Base-by-base conservation (phyloP, 2,113 vertebrate species). In the Girardinichthys multiradiatus region DNA sequence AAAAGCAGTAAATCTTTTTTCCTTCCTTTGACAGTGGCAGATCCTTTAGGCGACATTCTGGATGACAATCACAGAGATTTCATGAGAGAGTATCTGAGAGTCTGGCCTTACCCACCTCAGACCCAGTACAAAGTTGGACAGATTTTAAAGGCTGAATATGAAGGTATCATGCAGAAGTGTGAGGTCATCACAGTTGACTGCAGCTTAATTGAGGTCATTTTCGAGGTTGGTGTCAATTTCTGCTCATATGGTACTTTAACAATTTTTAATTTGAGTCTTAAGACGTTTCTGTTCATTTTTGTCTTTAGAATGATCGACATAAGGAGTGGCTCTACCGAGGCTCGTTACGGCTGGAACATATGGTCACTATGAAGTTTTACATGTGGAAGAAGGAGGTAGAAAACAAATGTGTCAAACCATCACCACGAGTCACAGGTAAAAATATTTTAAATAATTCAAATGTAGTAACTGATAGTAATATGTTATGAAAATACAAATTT, bases 271-370 rank as follows among this genome's bases (percentile, higher is more conserved):
- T 67, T 29, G 28, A 1, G 57, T 26, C 62, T 21, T 33, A 26
- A 51, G 26, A 15, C 14, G n/a, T 82, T 35, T 71, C 5, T 80
- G 12, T 80, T 54, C 24, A 1, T 87, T 42, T 11, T 82, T 42
- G 19, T 65, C 21, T n/a, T 39, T 76, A 97, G 94, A 93, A 94
- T 21, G 94, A 96, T 82, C 91, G 95, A 27, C 94, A 94, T 1
- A 95, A 94, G 0, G 95, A 96, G 75, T 98, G 96, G 97, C 90
- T 99, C 70, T 97, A 97, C 80, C 87, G 95, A 15, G 97, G 97
- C 0, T 99, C 98, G 33, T 94, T 92, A 0, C 94, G 95, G 37
- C 89, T 99, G 12, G 94, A 97, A 78, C 94, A 95, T 70, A 95
- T 97, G 84, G 7, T n/a, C 77, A 95, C 87, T 79, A 92, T 96